Evolutionary conservation across 2,888 invertebrate species (phyloP), one percentile per base, ranked within the genome.

Genomic region (Diplolepis rosae): DNA sequence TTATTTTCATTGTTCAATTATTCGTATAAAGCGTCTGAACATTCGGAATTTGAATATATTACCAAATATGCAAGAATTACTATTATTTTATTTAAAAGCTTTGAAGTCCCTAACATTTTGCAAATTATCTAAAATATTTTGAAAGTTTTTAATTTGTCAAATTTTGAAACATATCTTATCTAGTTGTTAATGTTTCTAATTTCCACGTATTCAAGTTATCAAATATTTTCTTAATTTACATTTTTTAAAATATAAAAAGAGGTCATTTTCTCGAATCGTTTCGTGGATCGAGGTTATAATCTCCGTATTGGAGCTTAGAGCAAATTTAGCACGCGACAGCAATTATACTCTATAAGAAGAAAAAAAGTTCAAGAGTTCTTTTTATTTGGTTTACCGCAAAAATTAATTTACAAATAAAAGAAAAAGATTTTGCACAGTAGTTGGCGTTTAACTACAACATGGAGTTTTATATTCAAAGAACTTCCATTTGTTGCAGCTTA

Each of bases 361-460:
- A 27, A 61, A 61, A 61, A 61, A 61, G 13, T 3, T 6, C 35
- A 18, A 35, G 32, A 30, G n/a, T 51, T 24, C 22, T 22, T 48
- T 56, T 32, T 18, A 13, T 69, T 69, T 39, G 69, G 65, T 50
- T 65, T 13, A 27, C 69, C 35, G 27, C 65, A 24, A 39, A 69
- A 48, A 69, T 61, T 50, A 69, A 65, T 69, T 50, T 39, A 13
- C 35, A 39, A 61, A 39, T 61, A 61, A 61, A 61, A 42, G n/a
- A 61, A 61, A n/a, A 61, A 35, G 24, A 35, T 61, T 61, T 24
- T 61, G 2, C 6, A 22, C 22, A 3, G 27, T 27, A n/a, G n/a
- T 35, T 24, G 24, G 32, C 35, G n/a, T 42, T 61, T 61, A 24
- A 7, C 18, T 27, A 39, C 61, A 22, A 35, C 32, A 18, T 35